These are phyloP conservation scores for Amaurobius ferox DNA, from an alignment of 2,888 invertebrate genomes.

Conservation along the genomic window DNA sequence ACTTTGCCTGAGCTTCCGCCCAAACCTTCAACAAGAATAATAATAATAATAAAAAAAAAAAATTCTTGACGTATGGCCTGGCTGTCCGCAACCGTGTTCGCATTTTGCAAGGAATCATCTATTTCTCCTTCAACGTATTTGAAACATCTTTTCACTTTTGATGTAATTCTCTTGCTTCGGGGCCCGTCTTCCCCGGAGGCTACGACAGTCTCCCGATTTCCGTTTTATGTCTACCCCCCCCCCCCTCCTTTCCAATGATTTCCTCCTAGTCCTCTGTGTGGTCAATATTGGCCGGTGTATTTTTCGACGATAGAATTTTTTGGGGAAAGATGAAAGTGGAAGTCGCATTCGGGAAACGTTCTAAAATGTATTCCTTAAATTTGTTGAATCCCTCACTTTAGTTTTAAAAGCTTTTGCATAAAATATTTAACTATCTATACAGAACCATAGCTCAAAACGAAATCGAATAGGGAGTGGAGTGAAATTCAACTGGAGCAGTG, in stretches of 20 bases:
- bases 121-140: conserved; percentile 8
- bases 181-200: conserved; percentile 4
- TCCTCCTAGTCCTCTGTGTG: neutral
- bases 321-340: too few species aligned
- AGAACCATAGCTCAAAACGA: too few species aligned
- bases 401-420: too few species aligned
- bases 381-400: too few species aligned
- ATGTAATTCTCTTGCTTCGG: neutral
- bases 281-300: conserved; percentile 1
- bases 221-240: neutral
- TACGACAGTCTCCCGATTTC: neutral
- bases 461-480: too few species aligned
- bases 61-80: neutral
- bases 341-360: neutral
- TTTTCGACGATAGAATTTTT: neutral
- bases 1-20: neutral
- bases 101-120: neutral
- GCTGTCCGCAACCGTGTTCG: neutral
- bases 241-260: neutral
- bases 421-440: too few species aligned
- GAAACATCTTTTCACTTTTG: conserved; percentile 8
- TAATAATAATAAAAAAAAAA: neutral
- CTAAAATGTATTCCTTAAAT: neutral
- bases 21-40: neutral
- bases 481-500: too few species aligned